A percentile compares a stretch with the other conserved stretches of the same genome.
Evolutionary conservation across 1,140 invertebrate species (phyloP).

Genomic region (Brachionus angularis): DNA sequence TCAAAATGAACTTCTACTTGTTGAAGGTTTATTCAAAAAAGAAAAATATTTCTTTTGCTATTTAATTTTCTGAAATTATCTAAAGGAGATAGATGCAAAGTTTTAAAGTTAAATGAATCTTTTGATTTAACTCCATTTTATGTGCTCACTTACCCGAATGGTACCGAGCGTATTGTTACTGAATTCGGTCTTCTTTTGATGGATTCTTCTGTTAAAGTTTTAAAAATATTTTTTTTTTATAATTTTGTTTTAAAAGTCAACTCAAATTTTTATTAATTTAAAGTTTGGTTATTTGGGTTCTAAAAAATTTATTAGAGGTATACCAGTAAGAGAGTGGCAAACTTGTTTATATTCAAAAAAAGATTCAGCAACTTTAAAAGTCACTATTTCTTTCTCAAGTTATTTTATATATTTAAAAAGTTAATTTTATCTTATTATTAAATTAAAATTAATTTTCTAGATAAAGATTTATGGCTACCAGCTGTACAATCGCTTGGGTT

Average conservation of each 20-base stretch:
- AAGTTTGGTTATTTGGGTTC: constrained; percentile 27
- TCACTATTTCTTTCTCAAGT: constrained; percentile 41
- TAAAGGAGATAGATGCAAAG: constrained; percentile 30
- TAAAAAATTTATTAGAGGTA: constrained; percentile 24
- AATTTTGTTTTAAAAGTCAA: background rate
- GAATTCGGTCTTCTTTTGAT: constrained; percentile 25
- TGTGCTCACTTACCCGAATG: constrained; percentile 1
- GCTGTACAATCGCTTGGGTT: background rate
- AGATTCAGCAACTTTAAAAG: constrained; percentile 10
- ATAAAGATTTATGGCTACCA: constrained; percentile 26
- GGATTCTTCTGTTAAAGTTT: background rate
- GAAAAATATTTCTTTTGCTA: background rate
- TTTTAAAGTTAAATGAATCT: constrained; percentile 19
- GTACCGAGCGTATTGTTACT: constrained; percentile 24
- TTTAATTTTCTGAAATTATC: background rate
- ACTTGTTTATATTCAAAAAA: constrained; percentile 27
- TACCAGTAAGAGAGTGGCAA: constrained; percentile 42
- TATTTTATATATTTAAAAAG: background rate
- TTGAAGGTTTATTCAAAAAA: background rate
- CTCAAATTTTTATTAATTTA: background rate
- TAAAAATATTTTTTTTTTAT: background rate
- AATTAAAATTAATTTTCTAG: background rate
- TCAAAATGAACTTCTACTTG: constrained; percentile 33
- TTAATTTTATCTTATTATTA: too few relatives aligned
- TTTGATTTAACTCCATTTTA: constrained; percentile 21